Conservation (phyloP, 2,888 invertebrate species). For the Cantharis lateralis region DNA sequence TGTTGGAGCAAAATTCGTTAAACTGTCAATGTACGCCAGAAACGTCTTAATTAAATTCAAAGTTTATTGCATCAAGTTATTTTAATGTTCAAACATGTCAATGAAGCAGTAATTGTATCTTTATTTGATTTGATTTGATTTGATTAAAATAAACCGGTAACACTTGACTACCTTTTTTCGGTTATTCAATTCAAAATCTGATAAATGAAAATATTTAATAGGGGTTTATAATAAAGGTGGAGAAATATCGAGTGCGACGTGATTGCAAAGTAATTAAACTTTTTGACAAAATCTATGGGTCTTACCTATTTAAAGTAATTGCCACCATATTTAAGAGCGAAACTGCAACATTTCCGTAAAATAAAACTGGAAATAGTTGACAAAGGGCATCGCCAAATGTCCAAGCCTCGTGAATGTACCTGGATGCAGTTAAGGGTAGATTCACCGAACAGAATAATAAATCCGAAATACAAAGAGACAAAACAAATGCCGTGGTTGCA, state of each 20-base stretch:
- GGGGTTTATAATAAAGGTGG: not conserved
- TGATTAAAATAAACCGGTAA: too few species aligned
- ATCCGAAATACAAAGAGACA: slow-evolving; percentile 85
- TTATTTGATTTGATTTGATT: not conserved
- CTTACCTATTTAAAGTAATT: slow-evolving; percentile 84
- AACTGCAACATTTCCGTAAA: slow-evolving; percentile 89
- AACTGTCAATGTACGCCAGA: not conserved
- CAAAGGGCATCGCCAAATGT: slow-evolving; percentile 77
- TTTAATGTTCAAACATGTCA: not conserved
- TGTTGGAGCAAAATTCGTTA: not conserved
- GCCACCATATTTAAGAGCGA: slow-evolving; percentile 88
- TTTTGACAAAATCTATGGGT: not conserved
- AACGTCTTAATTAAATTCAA: not conserved
- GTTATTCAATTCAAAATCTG: too few species aligned
- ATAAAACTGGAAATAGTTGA: slow-evolving; percentile 84
- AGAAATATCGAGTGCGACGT: not conserved
- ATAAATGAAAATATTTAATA: too few species aligned
- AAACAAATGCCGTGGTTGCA: slow-evolving; percentile 86
- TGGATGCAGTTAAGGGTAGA: slow-evolving; percentile 80
- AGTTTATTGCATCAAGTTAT: not conserved
- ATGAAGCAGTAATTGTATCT: not conserved
- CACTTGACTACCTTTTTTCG: too few species aligned
- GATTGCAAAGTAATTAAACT: not conserved
- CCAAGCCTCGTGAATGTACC: slow-evolving; percentile 83
- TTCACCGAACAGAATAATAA: slow-evolving; percentile 83